Percentiles rank a stretch among this genome's conserved stretches.
phyloP scores from a whole-genome alignment of 1,140 invertebrate genomes.

The Drosophila miranda region DNA sequence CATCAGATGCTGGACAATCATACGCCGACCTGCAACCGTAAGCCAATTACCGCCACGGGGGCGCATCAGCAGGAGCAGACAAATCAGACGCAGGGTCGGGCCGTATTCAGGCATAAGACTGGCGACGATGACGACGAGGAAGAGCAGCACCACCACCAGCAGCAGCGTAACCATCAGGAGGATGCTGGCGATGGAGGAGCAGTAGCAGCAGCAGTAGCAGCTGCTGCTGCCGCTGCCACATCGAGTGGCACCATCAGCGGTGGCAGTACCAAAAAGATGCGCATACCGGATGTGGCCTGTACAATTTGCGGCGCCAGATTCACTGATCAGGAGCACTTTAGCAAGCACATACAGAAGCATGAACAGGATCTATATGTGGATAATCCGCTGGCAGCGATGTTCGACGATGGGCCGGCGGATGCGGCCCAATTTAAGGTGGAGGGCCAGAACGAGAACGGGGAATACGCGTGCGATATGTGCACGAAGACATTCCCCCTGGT shows the following conservation, averaged over 20 bases:
- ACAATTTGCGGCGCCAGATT: constrained; percentile 77
- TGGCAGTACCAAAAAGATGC: constrained; percentile 54
- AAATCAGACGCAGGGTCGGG: constrained; percentile 23
- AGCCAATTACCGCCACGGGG: constrained; percentile 70
- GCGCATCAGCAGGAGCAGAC: constrained; percentile 54
- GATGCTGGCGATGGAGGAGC: constrained; percentile 16
- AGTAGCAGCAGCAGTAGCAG: constrained; percentile 2
- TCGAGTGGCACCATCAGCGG: not conserved
- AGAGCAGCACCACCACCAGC: constrained; percentile 32
- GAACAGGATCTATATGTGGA: constrained; percentile 79
- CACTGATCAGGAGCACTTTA: constrained; percentile 78
- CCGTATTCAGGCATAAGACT: constrained; percentile 71
- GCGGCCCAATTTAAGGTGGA: constrained; percentile 77
- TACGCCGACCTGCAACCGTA: constrained; percentile 78
- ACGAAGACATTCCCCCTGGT: constrained; percentile 81
- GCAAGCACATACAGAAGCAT: constrained; percentile 79
- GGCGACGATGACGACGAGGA: constrained; percentile 77
- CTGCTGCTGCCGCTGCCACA: constrained; percentile 12
- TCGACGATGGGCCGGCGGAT: constrained; percentile 78
- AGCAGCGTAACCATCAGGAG: not conserved
- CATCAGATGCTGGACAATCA: constrained; percentile 80
- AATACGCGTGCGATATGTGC: constrained; percentile 81
- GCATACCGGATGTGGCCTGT: constrained; percentile 76
- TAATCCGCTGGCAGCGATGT: constrained; percentile 80
- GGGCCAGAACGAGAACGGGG: constrained; percentile 79